Evolutionary conservation across 37 sponge, comb jelly and placozoan genomes (phyloP).

Genomic region (Dysidea cf. avara): DNA sequence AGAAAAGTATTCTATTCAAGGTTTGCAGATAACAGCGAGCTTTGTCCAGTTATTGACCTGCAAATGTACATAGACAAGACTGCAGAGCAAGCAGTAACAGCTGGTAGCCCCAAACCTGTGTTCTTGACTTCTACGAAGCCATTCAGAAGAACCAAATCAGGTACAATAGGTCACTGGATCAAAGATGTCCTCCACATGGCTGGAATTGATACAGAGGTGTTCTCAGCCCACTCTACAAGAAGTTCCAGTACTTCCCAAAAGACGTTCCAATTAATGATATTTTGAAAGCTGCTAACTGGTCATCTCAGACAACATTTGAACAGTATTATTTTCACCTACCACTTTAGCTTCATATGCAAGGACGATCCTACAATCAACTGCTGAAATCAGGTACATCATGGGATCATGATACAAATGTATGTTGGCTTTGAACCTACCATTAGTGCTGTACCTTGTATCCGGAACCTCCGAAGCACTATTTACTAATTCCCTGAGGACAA

Average conservation of each 20-base stretch:
- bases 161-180: slow-evolving; percentile 31
- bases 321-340: too few species aligned
- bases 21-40: slow-evolving; percentile 9
- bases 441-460: too few species aligned
- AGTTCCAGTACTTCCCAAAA: slow-evolving; percentile 9
- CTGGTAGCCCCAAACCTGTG: too few species aligned
- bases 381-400: too few species aligned
- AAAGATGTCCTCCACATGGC: slow-evolving; percentile 3
- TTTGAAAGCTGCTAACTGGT: slow-evolving; percentile 28
- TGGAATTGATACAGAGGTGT: slow-evolving; percentile 25
- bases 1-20: slow-evolving; percentile 13
- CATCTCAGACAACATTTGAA: slow-evolving; percentile 4
- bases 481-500: too few species aligned
- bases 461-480: too few species aligned
- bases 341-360: too few species aligned
- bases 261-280: slow-evolving; percentile 36
- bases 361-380: too few species aligned
- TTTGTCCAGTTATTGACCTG: slow-evolving; percentile 24
- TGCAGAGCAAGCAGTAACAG: too few species aligned
- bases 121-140: slow-evolving; percentile 9
- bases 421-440: too few species aligned
- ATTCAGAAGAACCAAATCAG: slow-evolving; percentile 18
- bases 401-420: too few species aligned
- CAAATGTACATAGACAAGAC: not conserved
- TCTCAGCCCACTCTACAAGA: slow-evolving; percentile 35